Evolutionary conservation across 2,113 vertebrate genomes (phyloP).

Genomic region (Paratilapia polleni): DNA sequence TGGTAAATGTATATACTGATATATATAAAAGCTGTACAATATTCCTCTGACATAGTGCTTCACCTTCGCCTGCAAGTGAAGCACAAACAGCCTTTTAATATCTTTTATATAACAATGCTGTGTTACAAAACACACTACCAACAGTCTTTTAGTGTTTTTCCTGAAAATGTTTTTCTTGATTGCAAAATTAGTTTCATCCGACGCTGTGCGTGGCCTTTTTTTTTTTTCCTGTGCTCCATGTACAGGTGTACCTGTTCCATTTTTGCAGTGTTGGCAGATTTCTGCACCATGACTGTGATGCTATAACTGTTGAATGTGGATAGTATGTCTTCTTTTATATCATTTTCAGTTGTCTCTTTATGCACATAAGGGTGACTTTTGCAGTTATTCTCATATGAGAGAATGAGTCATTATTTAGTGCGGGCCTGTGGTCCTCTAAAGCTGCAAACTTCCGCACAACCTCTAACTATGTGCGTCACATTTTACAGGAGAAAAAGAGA

Average conservation of each 20-base stretch:
- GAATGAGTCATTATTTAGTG: slow-evolving; percentile 22
- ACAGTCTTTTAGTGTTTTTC: not conserved
- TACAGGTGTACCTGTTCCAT: slow-evolving; percentile 20
- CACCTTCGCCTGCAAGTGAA: not conserved
- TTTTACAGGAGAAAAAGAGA: slow-evolving; percentile 13
- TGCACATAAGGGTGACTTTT: not conserved
- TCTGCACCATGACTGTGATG: not conserved
- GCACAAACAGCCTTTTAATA: not conserved
- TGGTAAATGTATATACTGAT: not conserved
- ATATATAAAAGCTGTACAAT: not conserved
- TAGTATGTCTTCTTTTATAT: not conserved
- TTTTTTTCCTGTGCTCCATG: not conserved
- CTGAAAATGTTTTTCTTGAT: not conserved
- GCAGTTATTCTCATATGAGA: not conserved
- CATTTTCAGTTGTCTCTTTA: not conserved
- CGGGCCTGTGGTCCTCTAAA: slow-evolving; percentile 16
- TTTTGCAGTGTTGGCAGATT: slow-evolving; percentile 46
- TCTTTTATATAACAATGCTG: slow-evolving; percentile 10
- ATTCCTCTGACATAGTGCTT: not conserved
- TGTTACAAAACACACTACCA: not conserved
- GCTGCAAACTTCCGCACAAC: slow-evolving; percentile 58
- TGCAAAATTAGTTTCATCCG: not conserved
- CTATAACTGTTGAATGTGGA: slow-evolving; percentile 23
- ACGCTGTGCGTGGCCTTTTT: not conserved
- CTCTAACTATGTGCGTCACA: slow-evolving; percentile 58